A percentile compares a stretch with the other conserved stretches of the same genome.
Conservation (phyloP, 1,140 invertebrate genomes). For the Plutomurus gul region DNA sequence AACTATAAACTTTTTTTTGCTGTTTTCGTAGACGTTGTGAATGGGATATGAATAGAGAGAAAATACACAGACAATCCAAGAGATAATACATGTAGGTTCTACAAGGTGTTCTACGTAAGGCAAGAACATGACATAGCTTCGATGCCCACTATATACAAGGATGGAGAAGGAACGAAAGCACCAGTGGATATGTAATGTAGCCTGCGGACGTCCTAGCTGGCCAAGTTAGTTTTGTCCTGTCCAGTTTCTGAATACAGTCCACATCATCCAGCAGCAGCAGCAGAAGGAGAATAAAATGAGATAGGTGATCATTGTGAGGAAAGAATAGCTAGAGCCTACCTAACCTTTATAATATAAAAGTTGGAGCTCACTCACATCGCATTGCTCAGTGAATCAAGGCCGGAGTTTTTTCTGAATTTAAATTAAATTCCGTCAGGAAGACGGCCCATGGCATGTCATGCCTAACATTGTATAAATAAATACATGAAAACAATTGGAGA, state of each 20-base stretch:
- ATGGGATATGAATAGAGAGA: too few species aligned
- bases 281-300: background rate
- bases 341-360: background rate
- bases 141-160: too few species aligned
- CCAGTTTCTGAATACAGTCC: background rate
- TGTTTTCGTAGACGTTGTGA: too few species aligned
- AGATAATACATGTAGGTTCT: too few species aligned
- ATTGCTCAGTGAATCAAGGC: conserved; percentile 1
- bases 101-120: too few species aligned
- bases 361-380: conserved; percentile 6
- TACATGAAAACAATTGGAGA: background rate
- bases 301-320: background rate
- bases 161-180: background rate
- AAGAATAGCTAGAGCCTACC: background rate
- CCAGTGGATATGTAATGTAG: conserved; percentile 5
- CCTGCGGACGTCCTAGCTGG: conserved; percentile 12
- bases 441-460: conserved; percentile 7
- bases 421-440: conserved; percentile 34
- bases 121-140: too few species aligned
- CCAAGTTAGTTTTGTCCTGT: conserved; percentile 10
- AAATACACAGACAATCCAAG: too few species aligned
- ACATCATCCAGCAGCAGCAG: background rate
- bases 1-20: too few species aligned
- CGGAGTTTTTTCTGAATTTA: conserved; percentile 12
- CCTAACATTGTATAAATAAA: background rate